Percentiles rank a stretch among this genome's conserved stretches.
Conservation (phyloP, 2,797 vertebrate genomes). For the Rhadinocentrus ornatus region DNA sequence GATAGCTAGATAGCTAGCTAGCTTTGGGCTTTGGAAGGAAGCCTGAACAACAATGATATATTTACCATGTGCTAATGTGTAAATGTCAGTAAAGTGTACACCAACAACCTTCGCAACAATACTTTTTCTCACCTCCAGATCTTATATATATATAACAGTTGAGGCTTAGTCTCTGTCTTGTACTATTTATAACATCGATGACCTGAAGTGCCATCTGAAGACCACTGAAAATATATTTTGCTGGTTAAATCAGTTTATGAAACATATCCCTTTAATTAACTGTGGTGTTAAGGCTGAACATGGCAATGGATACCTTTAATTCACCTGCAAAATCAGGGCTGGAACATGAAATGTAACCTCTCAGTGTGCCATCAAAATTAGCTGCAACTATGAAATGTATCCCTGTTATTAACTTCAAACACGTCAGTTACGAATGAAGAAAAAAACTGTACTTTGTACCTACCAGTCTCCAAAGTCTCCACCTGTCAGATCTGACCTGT, state of each 20-base stretch:
- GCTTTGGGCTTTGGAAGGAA: no score
- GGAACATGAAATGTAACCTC: conserved; percentile 27
- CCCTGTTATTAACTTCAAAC: conserved; percentile 49
- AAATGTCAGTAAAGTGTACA: no score
- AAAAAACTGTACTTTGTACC: conserved; percentile 7
- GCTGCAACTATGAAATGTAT: conserved; percentile 41
- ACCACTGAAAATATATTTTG: conserved; percentile 10
- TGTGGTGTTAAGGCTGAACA: conserved; percentile 31
- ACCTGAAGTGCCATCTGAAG: conserved; percentile 6
- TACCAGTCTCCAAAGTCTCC: not conserved
- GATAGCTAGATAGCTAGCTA: no score
- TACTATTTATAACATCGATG: conserved; percentile 13
- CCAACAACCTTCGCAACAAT: not conserved
- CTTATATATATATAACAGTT: conserved; percentile 13
- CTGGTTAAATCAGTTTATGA: conserved; percentile 49
- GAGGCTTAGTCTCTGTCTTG: conserved; percentile 18
- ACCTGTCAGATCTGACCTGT: conserved; percentile 16
- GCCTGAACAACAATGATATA: not conserved
- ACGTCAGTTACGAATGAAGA: conserved; percentile 7
- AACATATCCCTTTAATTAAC: conserved; percentile 56
- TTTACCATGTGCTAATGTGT: not conserved
- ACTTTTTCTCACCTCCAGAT: not conserved
- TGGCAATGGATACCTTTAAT: conserved; percentile 44
- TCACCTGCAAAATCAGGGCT: conserved; percentile 30
- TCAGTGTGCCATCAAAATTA: conserved; percentile 7